A percentile compares a stretch with the other conserved stretches of the same genome.
These are phyloP conservation scores for Lasioglossum oenotherae DNA, from an alignment of 2,888 invertebrate species.

Conservation along the genomic window DNA sequence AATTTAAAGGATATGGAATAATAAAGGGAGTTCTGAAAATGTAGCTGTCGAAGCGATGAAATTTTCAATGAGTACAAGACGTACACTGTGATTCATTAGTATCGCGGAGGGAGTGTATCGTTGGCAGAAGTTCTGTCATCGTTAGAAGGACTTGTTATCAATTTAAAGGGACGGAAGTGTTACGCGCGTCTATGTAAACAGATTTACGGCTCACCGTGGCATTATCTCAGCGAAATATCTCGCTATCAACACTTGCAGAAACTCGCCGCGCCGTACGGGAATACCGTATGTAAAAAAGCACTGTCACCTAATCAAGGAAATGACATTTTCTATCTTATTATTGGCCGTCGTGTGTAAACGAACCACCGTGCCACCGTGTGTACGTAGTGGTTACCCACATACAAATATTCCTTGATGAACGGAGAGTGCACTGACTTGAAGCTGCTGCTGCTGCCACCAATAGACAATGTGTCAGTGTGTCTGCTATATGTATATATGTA, in stretches of 20 bases:
- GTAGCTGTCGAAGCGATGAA: neutral
- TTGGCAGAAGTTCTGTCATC: slow-evolving; percentile 16
- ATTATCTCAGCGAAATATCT: slow-evolving; percentile 55
- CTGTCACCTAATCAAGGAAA: slow-evolving; percentile 54
- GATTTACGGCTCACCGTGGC: slow-evolving; percentile 66
- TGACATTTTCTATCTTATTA: slow-evolving; percentile 57
- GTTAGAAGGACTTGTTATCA: slow-evolving; percentile 52
- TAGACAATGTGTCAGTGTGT: slow-evolving; percentile 36
- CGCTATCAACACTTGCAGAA: slow-evolving; percentile 41
- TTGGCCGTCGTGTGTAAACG: slow-evolving; percentile 24
- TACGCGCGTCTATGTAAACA: slow-evolving; percentile 50
- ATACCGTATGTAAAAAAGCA: slow-evolving; percentile 36
- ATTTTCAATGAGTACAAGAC: slow-evolving; percentile 15
- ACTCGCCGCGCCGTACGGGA: slow-evolving; percentile 1
- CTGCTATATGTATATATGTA: neutral
- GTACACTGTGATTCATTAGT: neutral
- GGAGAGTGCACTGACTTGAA: slow-evolving; percentile 61
- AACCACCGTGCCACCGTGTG: neutral
- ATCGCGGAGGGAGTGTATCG: neutral
- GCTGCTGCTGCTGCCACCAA: slow-evolving; percentile 53
- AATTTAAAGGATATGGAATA: neutral
- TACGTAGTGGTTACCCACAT: slow-evolving; percentile 33
- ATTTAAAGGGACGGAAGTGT: slow-evolving; percentile 37
- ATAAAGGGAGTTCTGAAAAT: neutral
- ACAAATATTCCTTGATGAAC: slow-evolving; percentile 46